These are phyloP conservation scores for Lamellibrachia luymesi DNA, from an alignment of 1,140 invertebrate species.

Conservation along the genomic window DNA sequence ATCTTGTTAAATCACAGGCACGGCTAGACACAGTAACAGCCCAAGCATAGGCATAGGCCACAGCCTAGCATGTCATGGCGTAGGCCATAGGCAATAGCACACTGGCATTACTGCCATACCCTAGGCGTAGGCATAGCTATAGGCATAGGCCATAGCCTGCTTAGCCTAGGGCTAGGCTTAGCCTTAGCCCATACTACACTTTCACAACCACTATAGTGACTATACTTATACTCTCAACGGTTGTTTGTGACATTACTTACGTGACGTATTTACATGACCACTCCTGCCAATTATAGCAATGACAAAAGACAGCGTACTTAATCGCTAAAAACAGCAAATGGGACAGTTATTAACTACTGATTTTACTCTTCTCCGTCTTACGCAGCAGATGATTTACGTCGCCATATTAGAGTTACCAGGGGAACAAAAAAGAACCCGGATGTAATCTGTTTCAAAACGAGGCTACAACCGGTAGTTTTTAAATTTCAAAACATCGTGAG, in stretches of 20 bases:
- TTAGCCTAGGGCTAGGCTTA: too few species aligned
- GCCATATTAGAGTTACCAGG: neutral
- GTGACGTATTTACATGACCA: neutral
- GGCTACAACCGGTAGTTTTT: neutral
- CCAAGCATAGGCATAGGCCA: too few species aligned
- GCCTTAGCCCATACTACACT: too few species aligned
- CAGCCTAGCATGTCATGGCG: too few species aligned
- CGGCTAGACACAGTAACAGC: too few species aligned
- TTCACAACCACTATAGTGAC: too few species aligned
- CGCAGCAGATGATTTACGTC: neutral
- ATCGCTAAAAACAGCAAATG: neutral
- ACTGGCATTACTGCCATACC: too few species aligned
- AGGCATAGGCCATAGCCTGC: too few species aligned
- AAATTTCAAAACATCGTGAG: neutral
- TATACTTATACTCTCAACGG: too few species aligned
- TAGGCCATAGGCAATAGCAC: too few species aligned
- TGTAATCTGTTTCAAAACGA: neutral
- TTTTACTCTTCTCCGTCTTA: neutral
- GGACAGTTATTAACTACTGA: neutral
- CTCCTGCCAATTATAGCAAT: neutral
- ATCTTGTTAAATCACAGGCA: too few species aligned
- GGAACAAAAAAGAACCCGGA: neutral
- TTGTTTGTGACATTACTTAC: neutral
- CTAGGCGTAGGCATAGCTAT: too few species aligned
- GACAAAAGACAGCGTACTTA: neutral